Percentiles rank a stretch among this genome's conserved stretches.
Conservation (phyloP, 1,140 invertebrate genomes). For the Diorhabda carinulata region DNA sequence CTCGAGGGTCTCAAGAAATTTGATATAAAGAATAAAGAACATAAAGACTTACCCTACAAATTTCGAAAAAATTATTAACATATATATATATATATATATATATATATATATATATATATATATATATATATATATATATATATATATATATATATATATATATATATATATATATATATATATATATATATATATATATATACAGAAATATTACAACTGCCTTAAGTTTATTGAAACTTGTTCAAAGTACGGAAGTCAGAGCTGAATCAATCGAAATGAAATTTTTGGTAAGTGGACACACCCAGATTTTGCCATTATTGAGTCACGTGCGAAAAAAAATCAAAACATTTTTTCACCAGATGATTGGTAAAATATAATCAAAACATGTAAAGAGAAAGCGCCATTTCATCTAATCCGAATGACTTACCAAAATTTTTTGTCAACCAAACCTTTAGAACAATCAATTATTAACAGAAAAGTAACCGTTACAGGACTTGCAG, state of each 20-base stretch:
- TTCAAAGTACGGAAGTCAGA: slow-evolving; percentile 1
- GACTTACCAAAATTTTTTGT: no score
- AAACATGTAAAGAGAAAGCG: slow-evolving; percentile 1
- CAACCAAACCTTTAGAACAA: neutral
- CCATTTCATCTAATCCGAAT: neutral
- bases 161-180: no score
- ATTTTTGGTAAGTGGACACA: slow-evolving; percentile 3
- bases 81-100: neutral
- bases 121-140: no score
- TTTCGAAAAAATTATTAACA: neutral
- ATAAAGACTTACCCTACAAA: neutral
- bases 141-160: neutral
- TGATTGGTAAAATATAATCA: slow-evolving; percentile 1
- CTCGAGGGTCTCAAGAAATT: no score
- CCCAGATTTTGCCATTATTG: neutral
- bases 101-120: no score
- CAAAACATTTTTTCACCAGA: slow-evolving; percentile 1
- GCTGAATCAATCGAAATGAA: neutral
- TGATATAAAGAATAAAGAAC: neutral
- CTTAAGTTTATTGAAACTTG: slow-evolving; percentile 5
- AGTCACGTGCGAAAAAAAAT: slow-evolving; percentile 4
- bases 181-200: no score
- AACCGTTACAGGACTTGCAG: no score
- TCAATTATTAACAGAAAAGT: neutral
- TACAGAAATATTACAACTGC: neutral